Conservation (phyloP, 1,140 invertebrate species). For the Microplitis demolitor region DNA sequence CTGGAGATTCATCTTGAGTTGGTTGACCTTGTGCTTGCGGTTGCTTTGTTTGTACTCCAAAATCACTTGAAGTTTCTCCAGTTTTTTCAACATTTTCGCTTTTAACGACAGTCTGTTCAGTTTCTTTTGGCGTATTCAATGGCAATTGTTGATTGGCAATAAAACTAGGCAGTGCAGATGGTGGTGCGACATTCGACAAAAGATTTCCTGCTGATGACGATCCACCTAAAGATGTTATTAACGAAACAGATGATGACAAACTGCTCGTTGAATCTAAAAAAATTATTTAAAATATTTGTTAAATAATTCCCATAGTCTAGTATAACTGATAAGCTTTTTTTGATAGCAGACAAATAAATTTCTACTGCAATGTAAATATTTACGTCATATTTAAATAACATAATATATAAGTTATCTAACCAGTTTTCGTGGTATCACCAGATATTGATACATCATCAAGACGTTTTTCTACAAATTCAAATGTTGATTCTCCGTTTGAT, state of each 20-base stretch:
- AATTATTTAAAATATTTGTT: neutral
- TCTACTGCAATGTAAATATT: conserved; percentile 26
- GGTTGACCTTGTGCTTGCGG: conserved; percentile 22
- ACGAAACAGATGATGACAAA: conserved; percentile 44
- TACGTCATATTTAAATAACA: conserved; percentile 27
- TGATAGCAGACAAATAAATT: neutral
- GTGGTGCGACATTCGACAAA: conserved; percentile 58
- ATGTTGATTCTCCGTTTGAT: conserved; percentile 62
- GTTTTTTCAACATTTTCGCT: conserved; percentile 13
- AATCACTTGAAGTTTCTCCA: conserved; percentile 26
- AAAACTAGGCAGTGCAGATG: conserved; percentile 59
- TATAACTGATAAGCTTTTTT: neutral
- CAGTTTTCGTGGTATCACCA: conserved; percentile 46
- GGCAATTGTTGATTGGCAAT: conserved; percentile 40
- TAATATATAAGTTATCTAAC: conserved; percentile 31
- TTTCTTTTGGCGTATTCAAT: conserved; percentile 2
- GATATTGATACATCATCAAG: conserved; percentile 44
- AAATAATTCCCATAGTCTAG: neutral
- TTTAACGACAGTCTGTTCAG: conserved; percentile 9
- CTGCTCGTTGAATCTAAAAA: conserved; percentile 48
- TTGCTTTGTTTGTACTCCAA: conserved; percentile 24
- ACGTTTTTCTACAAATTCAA: conserved; percentile 62
- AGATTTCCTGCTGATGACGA: conserved; percentile 45
- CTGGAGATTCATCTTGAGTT: neutral
- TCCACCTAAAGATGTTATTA: conserved; percentile 41